Percentiles rank a stretch among this genome's conserved stretches.
Conservation (phyloP, 2,113 vertebrate genomes). For the Piaya cayana region DNA sequence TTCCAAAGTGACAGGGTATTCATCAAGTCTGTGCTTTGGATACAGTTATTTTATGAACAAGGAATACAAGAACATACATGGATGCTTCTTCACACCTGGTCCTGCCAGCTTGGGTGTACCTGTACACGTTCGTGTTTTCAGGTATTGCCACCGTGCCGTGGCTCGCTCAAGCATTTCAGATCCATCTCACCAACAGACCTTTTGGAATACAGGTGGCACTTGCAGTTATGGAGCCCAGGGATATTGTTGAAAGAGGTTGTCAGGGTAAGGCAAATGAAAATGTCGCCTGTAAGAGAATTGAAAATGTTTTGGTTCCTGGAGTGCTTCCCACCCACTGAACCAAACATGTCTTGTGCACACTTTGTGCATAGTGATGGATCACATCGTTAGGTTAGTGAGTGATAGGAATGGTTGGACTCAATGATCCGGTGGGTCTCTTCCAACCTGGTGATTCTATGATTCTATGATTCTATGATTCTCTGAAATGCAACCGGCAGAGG, state of each 20-base stretch:
- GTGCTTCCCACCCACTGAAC: not conserved
- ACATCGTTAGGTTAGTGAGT: too few species aligned
- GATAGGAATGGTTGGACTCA: too few species aligned
- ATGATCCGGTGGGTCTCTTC: too few species aligned
- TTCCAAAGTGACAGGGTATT: not conserved
- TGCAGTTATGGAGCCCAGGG: not conserved
- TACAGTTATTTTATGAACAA: not conserved
- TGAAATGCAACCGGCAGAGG: conserved; percentile 51
- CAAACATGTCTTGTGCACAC: rapidly evolving
- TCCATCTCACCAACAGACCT: not conserved
- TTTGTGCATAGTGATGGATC: not conserved
- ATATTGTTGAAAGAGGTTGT: not conserved
- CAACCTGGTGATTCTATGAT: too few species aligned
- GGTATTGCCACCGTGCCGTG: not conserved
- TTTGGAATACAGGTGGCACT: not conserved
- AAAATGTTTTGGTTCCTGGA: not conserved
- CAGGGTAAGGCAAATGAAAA: not conserved
- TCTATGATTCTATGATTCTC: too few species aligned
- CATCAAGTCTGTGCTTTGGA: not conserved
- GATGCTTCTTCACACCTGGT: not conserved
- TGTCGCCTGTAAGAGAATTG: not conserved
- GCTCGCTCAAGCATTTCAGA: not conserved
- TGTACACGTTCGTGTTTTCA: not conserved
- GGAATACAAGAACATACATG: not conserved
- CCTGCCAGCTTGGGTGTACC: not conserved